Evolutionary conservation across 2,113 vertebrate genomes (phyloP), one percentile per base, ranked within the genome.

Genomic region (Pelobates fuscus): DNA sequence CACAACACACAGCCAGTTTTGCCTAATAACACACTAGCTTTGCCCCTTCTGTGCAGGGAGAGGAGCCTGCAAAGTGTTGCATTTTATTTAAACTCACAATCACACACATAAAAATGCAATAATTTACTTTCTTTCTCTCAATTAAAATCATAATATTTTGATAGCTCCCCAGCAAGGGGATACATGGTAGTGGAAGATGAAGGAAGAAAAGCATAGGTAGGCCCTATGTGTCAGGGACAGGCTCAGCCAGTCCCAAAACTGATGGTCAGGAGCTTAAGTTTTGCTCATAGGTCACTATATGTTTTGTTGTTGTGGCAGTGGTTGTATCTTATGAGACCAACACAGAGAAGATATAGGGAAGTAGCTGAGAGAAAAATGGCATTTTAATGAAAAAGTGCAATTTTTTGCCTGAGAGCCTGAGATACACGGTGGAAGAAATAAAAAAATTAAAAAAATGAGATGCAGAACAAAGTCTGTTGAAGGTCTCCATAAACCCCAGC

Each of bases 1-100:
- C 73, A 77, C 72, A 77, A 77, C 73, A 77, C 73, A 68, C 73
- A 61, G 55, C 49, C 72, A 76, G 23, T 25, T 77, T 64, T 61
- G 73, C 41, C 73, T 77, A 77, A 41, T 61, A 77, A 67, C 57
- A 57, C 61, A 17, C 55, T 68, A 77, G 57, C 55, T 43, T 65
- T 49, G 49, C 41, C 64, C 62, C 59, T 64, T 63, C 49, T 52
- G 49, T 59, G 55, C 64, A 68, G 43, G 55, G 73, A 65, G 63
- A 67, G 54, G 55, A 61, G 73, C 43, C 26, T 60, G 64, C 43
- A 37, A 68, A 60, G 55, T 75, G 64, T 67, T 75, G 54, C 72
- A 75, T 75, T 67, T 32, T 74, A 66, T 67, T 59, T 49, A 32
- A 68, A 65, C 14, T 74, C 73, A 77, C 73, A 77, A 77, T 61